phyloP scores from a whole-genome alignment of 2,113 vertebrate genomes.

The Morone saxatilis region DNA sequence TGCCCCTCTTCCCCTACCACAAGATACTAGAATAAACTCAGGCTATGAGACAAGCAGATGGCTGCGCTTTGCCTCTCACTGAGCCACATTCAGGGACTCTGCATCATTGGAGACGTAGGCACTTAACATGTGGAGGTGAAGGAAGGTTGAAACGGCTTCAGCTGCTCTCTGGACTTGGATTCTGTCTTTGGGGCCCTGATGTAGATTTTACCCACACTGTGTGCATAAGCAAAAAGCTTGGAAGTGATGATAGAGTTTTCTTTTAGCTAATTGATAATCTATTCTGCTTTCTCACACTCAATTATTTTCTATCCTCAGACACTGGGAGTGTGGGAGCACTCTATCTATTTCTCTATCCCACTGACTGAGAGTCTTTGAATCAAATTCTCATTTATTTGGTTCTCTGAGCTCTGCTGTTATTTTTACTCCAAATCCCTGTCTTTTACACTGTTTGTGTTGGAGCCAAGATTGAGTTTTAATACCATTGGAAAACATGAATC shows the following conservation, averaged over 20 bases:
- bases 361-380: conserved; percentile 33
- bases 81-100: conserved; percentile 36
- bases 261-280: conserved; percentile 49
- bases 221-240: conserved; percentile 22
- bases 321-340: not conserved
- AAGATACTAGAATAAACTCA: conserved; percentile 89
- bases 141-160: conserved; percentile 25
- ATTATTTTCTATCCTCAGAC: conserved; percentile 44
- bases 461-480: conserved; percentile 6
- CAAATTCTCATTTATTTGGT: conserved; percentile 41
- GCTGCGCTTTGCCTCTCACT: conserved; percentile 28
- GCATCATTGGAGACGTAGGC: conserved; percentile 44
- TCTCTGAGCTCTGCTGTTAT: conserved; percentile 15
- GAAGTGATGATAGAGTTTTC: conserved; percentile 34
- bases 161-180: conserved; percentile 38
- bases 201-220: conserved; percentile 50
- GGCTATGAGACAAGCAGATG: conserved; percentile 27
- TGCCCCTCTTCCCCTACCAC: conserved; percentile 93
- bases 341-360: not conserved
- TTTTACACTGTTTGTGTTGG: conserved; percentile 4
- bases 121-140: conserved; percentile 45
- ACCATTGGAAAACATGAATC: conserved; percentile 25
- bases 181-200: conserved; percentile 12
- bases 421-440: not conserved
- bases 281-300: conserved; percentile 44